Percentiles rank a stretch among this genome's conserved stretches.
Evolutionary conservation across 1,140 invertebrate species (phyloP).

Genomic region (Drosophila eugracilis): DNA sequence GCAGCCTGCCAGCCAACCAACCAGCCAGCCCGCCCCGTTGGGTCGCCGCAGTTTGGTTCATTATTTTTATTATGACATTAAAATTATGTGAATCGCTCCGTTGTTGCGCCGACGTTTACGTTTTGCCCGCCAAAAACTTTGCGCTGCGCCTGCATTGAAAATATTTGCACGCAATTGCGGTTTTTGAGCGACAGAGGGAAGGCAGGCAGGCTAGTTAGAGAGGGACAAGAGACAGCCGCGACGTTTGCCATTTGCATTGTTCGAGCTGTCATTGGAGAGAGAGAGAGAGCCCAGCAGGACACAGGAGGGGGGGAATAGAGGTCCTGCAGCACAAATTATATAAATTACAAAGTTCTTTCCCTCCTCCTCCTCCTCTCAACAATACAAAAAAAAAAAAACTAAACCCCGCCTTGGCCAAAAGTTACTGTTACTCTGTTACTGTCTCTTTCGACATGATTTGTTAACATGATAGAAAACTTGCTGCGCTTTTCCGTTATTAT

Average conservation of each 20-base stretch:
- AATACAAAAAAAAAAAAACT: not conserved
- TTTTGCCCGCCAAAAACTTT: conserved; percentile 64
- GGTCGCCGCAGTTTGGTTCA: conserved; percentile 23
- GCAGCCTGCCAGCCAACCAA: conserved; percentile 17
- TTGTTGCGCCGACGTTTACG: conserved; percentile 21
- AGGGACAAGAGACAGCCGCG: conserved; percentile 5
- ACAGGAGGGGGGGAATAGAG: not conserved
- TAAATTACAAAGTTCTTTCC: conserved; percentile 71
- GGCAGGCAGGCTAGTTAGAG: conserved; percentile 30
- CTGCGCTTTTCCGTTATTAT: conserved; percentile 47
- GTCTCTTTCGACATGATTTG: conserved; percentile 76
- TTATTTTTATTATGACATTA: conserved; percentile 81
- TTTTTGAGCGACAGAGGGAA: conserved; percentile 55
- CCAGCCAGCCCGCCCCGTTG: not conserved
- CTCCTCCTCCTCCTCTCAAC: not conserved
- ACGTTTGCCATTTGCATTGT: conserved; percentile 76
- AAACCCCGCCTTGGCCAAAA: conserved; percentile 1
- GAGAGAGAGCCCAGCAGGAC: too few species aligned
- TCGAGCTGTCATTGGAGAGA: conserved; percentile 64
- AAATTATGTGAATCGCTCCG: conserved; percentile 75
- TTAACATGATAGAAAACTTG: conserved; percentile 81
- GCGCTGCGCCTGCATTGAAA: conserved; percentile 68
- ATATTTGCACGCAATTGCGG: conserved; percentile 83
- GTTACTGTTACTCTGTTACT: not conserved
- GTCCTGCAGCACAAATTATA: conserved; percentile 75